Percentiles rank a stretch among this genome's conserved stretches.
Evolutionary conservation across 2,888 invertebrate genomes (phyloP).

Genomic region (Scrobipalpa atriplicella): DNA sequence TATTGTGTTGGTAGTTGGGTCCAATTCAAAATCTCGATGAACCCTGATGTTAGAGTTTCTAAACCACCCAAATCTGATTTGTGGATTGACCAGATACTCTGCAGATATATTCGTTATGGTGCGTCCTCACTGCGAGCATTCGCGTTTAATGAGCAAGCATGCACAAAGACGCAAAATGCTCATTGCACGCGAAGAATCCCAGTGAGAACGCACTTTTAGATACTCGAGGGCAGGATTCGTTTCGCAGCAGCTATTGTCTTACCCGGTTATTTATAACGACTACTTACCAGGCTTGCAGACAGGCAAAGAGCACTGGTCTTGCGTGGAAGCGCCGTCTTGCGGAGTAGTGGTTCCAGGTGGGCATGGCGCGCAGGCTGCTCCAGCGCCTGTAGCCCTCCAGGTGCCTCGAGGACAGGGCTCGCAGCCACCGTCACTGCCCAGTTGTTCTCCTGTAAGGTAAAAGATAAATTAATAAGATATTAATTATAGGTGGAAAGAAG

Average conservation of each 20-base stretch:
- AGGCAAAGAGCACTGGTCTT: conserved; percentile 96
- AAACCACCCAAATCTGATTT: no score
- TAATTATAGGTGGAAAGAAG: background rate
- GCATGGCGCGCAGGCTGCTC: conserved; percentile 94
- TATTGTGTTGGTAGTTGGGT: no score
- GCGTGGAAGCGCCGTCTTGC: conserved; percentile 90
- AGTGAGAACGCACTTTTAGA: no score
- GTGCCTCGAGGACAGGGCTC: conserved; percentile 96
- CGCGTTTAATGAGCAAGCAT: no score
- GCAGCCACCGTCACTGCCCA: conserved; percentile 94
- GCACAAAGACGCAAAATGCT: no score
- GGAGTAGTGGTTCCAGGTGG: conserved; percentile 96
- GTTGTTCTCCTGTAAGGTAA: conserved; percentile 85
- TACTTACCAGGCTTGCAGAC: conserved; percentile 88
- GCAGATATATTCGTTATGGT: no score
- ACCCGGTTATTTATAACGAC: background rate
- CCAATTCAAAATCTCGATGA: no score
- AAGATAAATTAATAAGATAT: background rate
- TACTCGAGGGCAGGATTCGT: background rate
- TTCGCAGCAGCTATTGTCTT: background rate
- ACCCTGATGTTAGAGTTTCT: no score
- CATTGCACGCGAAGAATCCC: no score
- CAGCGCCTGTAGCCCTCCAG: conserved; percentile 92
- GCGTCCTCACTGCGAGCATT: no score
- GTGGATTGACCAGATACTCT: no score